These are phyloP conservation scores for Procavia capensis DNA, from an alignment of 2,113 vertebrate genomes.

Conservation along the genomic window DNA sequence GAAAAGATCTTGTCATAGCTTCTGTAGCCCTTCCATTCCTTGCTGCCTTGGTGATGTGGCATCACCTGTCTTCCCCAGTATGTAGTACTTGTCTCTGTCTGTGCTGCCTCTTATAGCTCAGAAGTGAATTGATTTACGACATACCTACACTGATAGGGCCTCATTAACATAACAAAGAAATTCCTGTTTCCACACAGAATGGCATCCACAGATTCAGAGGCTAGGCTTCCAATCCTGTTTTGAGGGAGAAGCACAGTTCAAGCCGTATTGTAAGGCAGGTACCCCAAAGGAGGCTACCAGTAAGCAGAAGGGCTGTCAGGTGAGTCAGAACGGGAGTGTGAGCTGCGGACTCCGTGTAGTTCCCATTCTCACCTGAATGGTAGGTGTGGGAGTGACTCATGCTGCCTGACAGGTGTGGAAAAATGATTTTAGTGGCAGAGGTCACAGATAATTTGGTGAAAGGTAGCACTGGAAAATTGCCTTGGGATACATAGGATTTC, in stretches of 20 bases:
- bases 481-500: constrained; percentile 29
- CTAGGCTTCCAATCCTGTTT: background rate
- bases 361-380: background rate
- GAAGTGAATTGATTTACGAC: background rate
- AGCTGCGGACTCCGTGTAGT: too few species aligned
- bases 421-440: background rate
- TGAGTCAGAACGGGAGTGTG: fast-evolving
- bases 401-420: background rate
- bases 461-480: background rate
- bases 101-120: background rate
- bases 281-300: background rate
- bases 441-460: background rate
- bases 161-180: background rate
- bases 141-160: background rate
- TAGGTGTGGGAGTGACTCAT: background rate
- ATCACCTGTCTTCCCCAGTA: background rate
- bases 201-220: background rate
- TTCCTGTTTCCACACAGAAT: background rate
- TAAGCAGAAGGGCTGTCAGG: background rate
- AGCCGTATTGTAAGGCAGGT: background rate
- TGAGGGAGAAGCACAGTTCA: background rate
- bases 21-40: background rate
- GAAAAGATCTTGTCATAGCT: background rate
- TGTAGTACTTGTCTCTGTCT: background rate
- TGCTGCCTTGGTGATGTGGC: background rate